phyloP scores from a whole-genome alignment of 2,888 invertebrate genomes.

The Limnephilus rhombicus region DNA sequence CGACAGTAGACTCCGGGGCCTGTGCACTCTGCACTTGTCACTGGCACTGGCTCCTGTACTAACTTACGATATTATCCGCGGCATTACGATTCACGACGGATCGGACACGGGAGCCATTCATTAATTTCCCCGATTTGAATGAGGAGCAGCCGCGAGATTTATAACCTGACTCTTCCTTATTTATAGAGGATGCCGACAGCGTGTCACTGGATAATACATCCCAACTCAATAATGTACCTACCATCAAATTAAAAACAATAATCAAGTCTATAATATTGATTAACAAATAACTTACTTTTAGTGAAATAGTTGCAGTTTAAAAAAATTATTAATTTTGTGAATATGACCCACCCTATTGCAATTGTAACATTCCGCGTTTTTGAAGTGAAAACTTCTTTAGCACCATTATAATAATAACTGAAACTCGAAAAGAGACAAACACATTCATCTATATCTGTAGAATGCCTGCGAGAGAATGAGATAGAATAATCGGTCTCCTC shows the following conservation, averaged over 20 bases:
- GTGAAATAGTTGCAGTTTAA: too few relatives aligned
- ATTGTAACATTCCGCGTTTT: too few relatives aligned
- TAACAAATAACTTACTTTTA: too few relatives aligned
- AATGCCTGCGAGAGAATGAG: too few relatives aligned
- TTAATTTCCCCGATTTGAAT: background rate
- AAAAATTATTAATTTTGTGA: too few relatives aligned
- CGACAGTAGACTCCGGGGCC: background rate
- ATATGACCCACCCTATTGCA: too few relatives aligned
- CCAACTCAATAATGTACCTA: background rate
- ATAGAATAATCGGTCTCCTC: too few relatives aligned
- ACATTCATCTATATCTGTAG: too few relatives aligned
- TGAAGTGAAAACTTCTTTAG: too few relatives aligned
- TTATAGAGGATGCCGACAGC: background rate
- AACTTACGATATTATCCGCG: background rate
- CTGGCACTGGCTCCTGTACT: background rate
- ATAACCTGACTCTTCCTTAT: slow-evolving; percentile 2
- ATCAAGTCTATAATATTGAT: background rate
- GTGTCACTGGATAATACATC: background rate
- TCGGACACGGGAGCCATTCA: slow-evolving; percentile 1
- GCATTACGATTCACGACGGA: slow-evolving; percentile 14
- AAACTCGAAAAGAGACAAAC: too few relatives aligned
- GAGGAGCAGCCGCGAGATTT: slow-evolving; percentile 2
- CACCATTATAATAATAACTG: too few relatives aligned
- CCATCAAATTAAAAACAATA: background rate
- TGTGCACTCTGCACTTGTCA: background rate